phyloP scores from a whole-genome alignment of 30 jellyfish, hydroid and myxozoan genomes.

The Pelagia noctiluca region DNA sequence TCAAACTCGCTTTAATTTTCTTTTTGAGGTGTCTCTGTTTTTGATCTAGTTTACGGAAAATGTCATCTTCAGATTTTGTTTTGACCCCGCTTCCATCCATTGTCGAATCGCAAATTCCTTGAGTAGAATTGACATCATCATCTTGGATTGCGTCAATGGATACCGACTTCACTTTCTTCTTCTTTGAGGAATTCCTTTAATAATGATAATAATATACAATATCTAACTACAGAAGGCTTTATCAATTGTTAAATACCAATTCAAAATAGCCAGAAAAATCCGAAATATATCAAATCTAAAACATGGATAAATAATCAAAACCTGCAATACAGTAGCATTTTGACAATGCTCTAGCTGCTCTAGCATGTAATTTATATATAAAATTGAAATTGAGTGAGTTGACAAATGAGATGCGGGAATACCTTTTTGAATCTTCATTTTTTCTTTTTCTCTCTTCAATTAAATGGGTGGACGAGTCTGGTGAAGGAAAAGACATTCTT shows the following conservation, averaged over 20 bases:
- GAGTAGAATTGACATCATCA: constrained; percentile 75
- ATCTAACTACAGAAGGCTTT: too few relatives aligned
- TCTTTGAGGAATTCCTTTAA: constrained; percentile 18
- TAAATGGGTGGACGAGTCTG: constrained; percentile 69
- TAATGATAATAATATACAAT: background rate
- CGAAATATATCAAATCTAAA: too few relatives aligned
- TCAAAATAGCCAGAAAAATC: too few relatives aligned
- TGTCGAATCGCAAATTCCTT: constrained; percentile 40
- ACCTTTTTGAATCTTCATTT: constrained; percentile 14
- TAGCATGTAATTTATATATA: too few relatives aligned
- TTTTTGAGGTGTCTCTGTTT: constrained; percentile 9
- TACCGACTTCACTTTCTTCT: background rate
- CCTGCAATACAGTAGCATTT: too few relatives aligned
- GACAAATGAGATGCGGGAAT: background rate
- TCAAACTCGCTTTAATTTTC: constrained; percentile 19
- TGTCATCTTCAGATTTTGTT: background rate
- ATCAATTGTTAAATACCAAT: too few relatives aligned
- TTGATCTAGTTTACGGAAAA: constrained; percentile 9
- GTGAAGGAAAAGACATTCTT: constrained; percentile 57
- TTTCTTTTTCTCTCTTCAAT: background rate
- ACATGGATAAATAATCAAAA: too few relatives aligned
- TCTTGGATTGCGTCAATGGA: constrained; percentile 34
- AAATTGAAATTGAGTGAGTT: too few relatives aligned
- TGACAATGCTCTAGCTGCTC: too few relatives aligned
- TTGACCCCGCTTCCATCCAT: background rate